Percentiles rank a stretch among this genome's conserved stretches.
These are phyloP conservation scores for Dicranocentrus wangi DNA, from an alignment of 2,888 invertebrate genomes.

Conservation along the genomic window DNA sequence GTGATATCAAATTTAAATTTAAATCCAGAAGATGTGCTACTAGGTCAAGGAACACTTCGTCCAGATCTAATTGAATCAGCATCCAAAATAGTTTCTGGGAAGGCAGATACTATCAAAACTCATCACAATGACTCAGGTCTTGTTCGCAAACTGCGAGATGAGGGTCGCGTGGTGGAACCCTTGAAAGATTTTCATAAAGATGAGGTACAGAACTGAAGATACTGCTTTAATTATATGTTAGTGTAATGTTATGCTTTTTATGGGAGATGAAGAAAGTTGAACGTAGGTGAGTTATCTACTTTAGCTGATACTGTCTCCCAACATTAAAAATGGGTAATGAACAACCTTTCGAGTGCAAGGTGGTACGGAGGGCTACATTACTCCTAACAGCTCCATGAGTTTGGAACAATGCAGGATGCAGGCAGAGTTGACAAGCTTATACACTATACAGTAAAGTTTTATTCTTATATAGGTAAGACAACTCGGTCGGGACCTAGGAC, in stretches of 20 bases:
- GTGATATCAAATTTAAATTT: constrained; percentile 90
- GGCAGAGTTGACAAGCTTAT: neutral
- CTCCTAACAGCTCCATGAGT: constrained; percentile 53
- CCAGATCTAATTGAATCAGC: constrained; percentile 99
- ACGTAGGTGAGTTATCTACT: constrained; percentile 41
- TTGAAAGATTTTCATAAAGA: constrained; percentile 99
- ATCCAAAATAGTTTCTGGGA: constrained; percentile 83
- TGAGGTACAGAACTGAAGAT: constrained; percentile 82
- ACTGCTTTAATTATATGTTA: neutral
- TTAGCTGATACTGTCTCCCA: constrained; percentile 71
- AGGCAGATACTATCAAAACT: constrained; percentile 98
- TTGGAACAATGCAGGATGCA: neutral
- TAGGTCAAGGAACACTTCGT: constrained; percentile 95
- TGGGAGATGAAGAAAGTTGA: constrained; percentile 70
- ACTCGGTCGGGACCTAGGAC: constrained; percentile 90
- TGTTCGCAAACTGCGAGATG: constrained; percentile 83
- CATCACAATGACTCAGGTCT: constrained; percentile 99
- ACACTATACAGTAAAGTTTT: neutral
- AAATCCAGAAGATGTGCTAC: constrained; percentile 91
- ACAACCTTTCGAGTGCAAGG: constrained; percentile 65
- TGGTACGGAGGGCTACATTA: constrained; percentile 67
- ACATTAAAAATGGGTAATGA: constrained; percentile 67
- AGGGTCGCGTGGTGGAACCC: constrained; percentile 96
- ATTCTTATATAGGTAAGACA: constrained; percentile 80
- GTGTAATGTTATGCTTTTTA: neutral